Conservation (phyloP, 2,113 vertebrate genomes). For the Podarcis raffonei region DNA sequence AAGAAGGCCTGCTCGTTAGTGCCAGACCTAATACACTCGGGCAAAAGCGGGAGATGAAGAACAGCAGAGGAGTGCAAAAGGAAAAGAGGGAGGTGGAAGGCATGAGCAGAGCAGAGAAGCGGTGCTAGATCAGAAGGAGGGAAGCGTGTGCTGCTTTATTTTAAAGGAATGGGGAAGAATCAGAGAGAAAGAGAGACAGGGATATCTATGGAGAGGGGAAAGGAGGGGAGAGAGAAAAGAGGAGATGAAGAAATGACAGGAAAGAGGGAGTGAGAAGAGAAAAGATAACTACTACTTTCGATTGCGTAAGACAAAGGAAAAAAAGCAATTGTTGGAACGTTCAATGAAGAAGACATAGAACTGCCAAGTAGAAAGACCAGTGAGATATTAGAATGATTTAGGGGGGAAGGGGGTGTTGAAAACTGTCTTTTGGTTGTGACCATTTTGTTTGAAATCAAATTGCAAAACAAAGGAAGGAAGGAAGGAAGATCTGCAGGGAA, state of each 20-base stretch:
- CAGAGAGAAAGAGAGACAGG: not conserved
- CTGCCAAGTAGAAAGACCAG: not conserved
- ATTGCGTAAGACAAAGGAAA: not conserved
- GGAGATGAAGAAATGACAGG: not conserved
- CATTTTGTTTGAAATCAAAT: not conserved
- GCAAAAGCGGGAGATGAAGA: not conserved
- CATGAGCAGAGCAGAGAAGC: not conserved
- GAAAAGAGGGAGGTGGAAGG: not conserved
- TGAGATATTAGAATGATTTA: not conserved
- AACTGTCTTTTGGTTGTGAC: not conserved
- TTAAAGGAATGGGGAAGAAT: not conserved
- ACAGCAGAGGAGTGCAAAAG: conserved; percentile 19
- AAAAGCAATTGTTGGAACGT: not conserved
- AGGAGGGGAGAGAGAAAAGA: too few species aligned
- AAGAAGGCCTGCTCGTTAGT: not conserved
- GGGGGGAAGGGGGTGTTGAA: too few species aligned
- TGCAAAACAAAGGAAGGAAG: not conserved
- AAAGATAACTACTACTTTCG: not conserved
- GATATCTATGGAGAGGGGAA: not conserved
- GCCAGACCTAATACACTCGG: conserved; percentile 2
- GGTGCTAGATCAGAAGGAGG: not conserved
- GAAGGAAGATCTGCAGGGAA: not conserved
- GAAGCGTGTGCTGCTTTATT: not conserved
- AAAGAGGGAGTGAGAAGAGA: not conserved
- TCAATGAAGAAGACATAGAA: not conserved